phyloP scores from a whole-genome alignment of 2,888 invertebrate genomes.

The Aporophyla lueneburgensis region DNA sequence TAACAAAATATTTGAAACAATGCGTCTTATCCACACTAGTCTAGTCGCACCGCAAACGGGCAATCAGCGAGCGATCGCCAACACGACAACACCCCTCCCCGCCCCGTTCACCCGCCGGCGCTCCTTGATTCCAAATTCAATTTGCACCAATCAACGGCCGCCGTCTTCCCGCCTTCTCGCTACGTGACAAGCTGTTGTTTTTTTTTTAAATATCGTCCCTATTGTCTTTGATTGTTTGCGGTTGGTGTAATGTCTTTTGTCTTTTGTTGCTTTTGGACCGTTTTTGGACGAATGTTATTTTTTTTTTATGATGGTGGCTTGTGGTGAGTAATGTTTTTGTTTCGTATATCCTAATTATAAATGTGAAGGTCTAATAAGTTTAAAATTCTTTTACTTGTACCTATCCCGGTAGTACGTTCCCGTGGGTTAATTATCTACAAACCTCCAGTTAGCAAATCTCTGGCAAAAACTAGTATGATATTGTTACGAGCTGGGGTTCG shows the following conservation, averaged over 20 bases:
- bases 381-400: too few species aligned
- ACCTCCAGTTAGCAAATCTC: too few species aligned
- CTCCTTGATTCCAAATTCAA: slow-evolving; percentile 90
- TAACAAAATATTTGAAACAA: slow-evolving; percentile 50
- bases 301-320: slow-evolving; percentile 26
- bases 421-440: too few species aligned
- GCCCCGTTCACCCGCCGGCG: slow-evolving; percentile 65
- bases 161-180: slow-evolving; percentile 89
- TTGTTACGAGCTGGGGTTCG: too few species aligned
- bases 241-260: slow-evolving; percentile 67
- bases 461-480: too few species aligned
- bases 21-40: slow-evolving; percentile 72
- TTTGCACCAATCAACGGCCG: slow-evolving; percentile 90
- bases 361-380: too few species aligned
- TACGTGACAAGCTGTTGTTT: slow-evolving; percentile 81
- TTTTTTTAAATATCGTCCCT: slow-evolving; percentile 63
- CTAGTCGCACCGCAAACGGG: slow-evolving; percentile 88
- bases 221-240: slow-evolving; percentile 68
- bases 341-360: background rate
- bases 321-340: slow-evolving; percentile 6
- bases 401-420: too few species aligned
- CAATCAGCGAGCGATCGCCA: slow-evolving; percentile 91
- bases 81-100: slow-evolving; percentile 87
- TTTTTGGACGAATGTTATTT: slow-evolving; percentile 33
- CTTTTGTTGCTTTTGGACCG: slow-evolving; percentile 17